Evolutionary conservation across 2,797 vertebrate genomes (phyloP).

Genomic region (Podargus strigoides): DNA sequence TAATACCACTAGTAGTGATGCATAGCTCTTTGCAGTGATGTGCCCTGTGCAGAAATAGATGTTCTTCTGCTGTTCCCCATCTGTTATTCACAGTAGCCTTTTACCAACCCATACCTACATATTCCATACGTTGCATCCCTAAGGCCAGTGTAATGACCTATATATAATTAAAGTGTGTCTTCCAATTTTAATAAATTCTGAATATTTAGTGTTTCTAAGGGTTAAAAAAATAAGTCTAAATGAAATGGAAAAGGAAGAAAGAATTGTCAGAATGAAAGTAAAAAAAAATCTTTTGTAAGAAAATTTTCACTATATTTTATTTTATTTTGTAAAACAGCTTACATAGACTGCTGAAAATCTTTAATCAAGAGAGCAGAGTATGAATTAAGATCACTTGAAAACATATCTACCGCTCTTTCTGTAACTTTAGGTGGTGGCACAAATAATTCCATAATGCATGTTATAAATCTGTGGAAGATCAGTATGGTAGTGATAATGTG

Average conservation of each 20-base stretch:
- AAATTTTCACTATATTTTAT: neutral
- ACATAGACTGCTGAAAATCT: neutral
- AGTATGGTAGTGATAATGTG: neutral
- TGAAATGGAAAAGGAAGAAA: neutral
- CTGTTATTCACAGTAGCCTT: neutral
- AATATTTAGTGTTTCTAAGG: neutral
- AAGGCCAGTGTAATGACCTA: neutral
- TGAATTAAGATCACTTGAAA: neutral
- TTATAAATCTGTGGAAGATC: neutral
- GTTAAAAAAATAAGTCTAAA: neutral
- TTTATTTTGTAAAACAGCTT: neutral
- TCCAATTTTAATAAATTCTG: neutral
- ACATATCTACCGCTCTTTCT: neutral
- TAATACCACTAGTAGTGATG: neutral
- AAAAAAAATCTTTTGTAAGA: neutral
- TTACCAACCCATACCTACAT: neutral
- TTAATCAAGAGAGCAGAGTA: neutral
- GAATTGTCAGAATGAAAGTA: neutral
- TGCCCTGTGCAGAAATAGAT: neutral
- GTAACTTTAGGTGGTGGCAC: neutral
- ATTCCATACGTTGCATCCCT: neutral
- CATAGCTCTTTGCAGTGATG: neutral
- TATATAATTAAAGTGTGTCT: neutral
- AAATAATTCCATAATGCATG: neutral
- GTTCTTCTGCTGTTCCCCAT: neutral